phyloP scores from a whole-genome alignment of 2,113 vertebrate genomes.

The Promerops cafer region DNA sequence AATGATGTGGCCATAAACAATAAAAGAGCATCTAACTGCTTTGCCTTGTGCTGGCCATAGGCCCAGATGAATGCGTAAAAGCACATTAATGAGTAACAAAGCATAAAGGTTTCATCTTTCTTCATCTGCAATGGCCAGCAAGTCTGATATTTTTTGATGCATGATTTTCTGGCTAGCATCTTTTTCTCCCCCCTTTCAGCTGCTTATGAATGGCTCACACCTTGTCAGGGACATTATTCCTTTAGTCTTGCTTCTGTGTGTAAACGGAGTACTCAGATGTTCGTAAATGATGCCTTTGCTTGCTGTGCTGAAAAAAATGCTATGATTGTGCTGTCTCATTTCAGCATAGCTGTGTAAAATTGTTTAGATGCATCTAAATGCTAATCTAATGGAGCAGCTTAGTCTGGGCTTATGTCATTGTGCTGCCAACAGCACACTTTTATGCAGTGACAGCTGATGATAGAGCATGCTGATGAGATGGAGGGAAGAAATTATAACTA shows the following conservation, averaged over 20 bases:
- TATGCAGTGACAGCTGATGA: background rate
- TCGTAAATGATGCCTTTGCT: background rate
- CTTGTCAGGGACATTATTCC: background rate
- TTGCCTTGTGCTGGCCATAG: background rate
- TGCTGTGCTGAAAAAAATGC: background rate
- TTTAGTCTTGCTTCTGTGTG: background rate
- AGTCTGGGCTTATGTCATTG: background rate
- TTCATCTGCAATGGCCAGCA: background rate
- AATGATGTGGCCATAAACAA: background rate
- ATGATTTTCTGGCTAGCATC: background rate
- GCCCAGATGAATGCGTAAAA: background rate
- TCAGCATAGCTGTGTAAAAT: conserved; percentile 4
- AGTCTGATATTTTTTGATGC: background rate
- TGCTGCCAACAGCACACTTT: background rate
- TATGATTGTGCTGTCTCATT: background rate
- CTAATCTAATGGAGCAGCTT: background rate
- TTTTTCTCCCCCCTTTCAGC: background rate
- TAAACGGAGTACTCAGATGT: background rate
- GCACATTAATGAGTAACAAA: background rate
- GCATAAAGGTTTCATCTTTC: background rate
- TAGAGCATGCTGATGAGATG: background rate
- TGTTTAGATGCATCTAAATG: background rate
- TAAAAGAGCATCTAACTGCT: background rate
- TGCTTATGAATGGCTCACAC: background rate
- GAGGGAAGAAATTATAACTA: background rate